phyloP scores from a whole-genome alignment of 2,113 vertebrate species.

The Cebidichthys violaceus region DNA sequence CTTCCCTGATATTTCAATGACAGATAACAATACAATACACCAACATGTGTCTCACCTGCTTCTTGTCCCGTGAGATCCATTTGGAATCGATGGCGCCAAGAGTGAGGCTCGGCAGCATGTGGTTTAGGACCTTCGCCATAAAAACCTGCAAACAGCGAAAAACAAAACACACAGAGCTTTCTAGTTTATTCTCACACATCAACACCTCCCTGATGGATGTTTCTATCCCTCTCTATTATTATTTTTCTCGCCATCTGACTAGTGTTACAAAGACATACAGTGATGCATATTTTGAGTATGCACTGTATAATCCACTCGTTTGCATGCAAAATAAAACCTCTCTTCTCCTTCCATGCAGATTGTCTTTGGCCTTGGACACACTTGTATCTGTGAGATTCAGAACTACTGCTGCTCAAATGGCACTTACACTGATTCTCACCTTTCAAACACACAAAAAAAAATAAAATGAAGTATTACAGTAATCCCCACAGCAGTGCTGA shows the following conservation, averaged over 20 bases:
- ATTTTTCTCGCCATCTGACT: constrained; percentile 29
- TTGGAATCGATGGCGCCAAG: constrained; percentile 91
- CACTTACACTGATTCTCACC: neutral
- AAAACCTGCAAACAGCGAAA: constrained; percentile 86
- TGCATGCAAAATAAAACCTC: neutral
- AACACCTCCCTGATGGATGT: constrained; percentile 15
- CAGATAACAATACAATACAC: constrained; percentile 21
- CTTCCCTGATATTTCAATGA: constrained; percentile 10
- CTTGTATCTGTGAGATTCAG: constrained; percentile 10
- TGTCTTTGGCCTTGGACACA: neutral
- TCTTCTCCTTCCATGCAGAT: neutral
- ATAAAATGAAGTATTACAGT: constrained; percentile 10
- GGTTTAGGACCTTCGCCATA: constrained; percentile 90
- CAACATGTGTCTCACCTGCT: constrained; percentile 85
- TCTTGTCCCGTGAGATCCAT: constrained; percentile 89
- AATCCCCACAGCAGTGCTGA: neutral
- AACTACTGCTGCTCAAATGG: constrained; percentile 7
- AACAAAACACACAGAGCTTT: neutral
- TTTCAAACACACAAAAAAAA: neutral
- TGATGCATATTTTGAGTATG: neutral
- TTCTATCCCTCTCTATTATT: neutral
- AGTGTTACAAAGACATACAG: constrained; percentile 14
- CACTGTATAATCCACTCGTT: constrained; percentile 6
- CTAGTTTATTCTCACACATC: constrained; percentile 39
- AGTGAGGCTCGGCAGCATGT: constrained; percentile 89